phyloP scores from a whole-genome alignment of 2,113 vertebrate species.

The Lasiurus cinereus region DNA sequence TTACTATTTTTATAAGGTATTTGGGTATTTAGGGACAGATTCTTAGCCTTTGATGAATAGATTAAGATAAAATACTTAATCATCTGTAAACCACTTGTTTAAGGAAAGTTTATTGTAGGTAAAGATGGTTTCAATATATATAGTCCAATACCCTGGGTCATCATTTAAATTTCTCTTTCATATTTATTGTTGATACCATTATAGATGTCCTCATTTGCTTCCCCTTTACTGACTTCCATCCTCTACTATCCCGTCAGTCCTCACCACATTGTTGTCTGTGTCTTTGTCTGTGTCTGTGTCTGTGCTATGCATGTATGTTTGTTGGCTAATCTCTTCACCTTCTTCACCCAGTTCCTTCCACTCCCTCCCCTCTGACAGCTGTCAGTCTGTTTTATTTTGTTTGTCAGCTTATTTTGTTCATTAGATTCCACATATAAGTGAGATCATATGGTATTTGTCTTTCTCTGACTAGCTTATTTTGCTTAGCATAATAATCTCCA shows the following conservation, averaged over 20 bases:
- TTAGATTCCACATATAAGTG: not conserved
- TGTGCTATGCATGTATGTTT: not conserved
- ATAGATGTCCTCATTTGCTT: not conserved
- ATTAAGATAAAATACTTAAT: constrained; percentile 27
- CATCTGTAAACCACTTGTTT: not conserved
- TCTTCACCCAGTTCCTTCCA: not conserved
- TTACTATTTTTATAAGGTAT: not conserved
- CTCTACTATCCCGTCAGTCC: too few species aligned
- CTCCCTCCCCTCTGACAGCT: not conserved
- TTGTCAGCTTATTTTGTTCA: not conserved
- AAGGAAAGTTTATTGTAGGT: constrained; percentile 4
- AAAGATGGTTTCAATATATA: not conserved
- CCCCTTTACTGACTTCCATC: not conserved
- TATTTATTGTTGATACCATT: not conserved
- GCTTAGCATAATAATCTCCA: not conserved
- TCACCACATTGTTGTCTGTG: not conserved
- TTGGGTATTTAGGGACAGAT: constrained; percentile 44
- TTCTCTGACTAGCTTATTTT: not conserved
- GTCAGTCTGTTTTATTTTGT: not conserved
- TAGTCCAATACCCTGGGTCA: not conserved
- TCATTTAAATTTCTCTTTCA: not conserved
- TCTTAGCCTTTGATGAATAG: not conserved
- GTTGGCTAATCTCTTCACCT: not conserved
- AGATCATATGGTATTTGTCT: not conserved
- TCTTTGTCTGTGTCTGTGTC: not conserved